Percentiles rank a stretch among this genome's conserved stretches.
Evolutionary conservation across 2,113 vertebrate genomes (phyloP).

Genomic region (Morone chrysops): DNA sequence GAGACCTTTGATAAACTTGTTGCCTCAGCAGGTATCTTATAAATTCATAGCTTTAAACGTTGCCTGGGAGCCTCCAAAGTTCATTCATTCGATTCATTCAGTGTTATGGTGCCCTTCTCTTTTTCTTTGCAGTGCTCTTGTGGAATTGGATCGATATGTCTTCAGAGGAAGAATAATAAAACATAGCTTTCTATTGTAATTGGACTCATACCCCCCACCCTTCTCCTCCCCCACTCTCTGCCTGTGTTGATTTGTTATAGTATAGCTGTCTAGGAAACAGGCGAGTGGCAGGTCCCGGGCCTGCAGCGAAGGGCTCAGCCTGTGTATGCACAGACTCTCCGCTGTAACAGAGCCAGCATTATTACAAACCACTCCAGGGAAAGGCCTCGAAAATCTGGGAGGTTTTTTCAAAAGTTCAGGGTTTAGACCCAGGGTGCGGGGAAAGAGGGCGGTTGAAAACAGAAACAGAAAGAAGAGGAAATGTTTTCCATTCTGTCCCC

Average conservation of each 20-base stretch:
- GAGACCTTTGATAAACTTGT: constrained; percentile 33
- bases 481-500: constrained; percentile 76
- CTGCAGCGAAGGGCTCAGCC: constrained; percentile 44
- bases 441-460: constrained; percentile 58
- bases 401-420: constrained; percentile 59
- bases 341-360: constrained; percentile 63
- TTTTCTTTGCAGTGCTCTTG: neutral
- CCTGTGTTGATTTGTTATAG: constrained; percentile 68
- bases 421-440: constrained; percentile 62
- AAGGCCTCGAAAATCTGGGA: constrained; percentile 38
- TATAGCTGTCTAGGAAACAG: constrained; percentile 66
- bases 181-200: constrained; percentile 44
- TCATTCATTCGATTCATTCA: constrained; percentile 35
- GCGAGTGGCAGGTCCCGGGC: constrained; percentile 49
- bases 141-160: constrained; percentile 54
- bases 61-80: constrained; percentile 10
- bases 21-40: constrained; percentile 27
- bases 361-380: constrained; percentile 63
- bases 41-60: constrained; percentile 42
- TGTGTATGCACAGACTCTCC: constrained; percentile 46
- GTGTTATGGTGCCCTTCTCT: neutral
- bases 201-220: constrained; percentile 9
- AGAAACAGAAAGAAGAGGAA: constrained; percentile 77
- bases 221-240: constrained; percentile 9
- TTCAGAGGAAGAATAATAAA: constrained; percentile 50